Evolutionary conservation across 2,888 invertebrate species (phyloP), one percentile per base, ranked within the genome.

Genomic region (Pycnomerus fuliginosus): DNA sequence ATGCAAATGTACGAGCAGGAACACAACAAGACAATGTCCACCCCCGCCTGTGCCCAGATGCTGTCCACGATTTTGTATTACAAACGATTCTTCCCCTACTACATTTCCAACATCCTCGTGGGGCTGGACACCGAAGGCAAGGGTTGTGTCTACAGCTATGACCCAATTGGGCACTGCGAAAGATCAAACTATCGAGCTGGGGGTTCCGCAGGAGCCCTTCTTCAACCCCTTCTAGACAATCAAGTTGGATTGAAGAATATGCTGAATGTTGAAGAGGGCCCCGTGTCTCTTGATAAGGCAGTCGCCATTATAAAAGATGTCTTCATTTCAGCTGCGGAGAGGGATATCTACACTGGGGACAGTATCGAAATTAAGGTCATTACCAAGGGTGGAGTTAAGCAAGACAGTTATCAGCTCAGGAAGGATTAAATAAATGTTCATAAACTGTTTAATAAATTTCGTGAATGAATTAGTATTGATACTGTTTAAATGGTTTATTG

Each of bases 261-360:
- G 80, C 83, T 85, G 62, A 84, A 85, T 69, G 80, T 80, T 1
- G 75, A 74, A 1, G 74, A 75, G 28, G 77, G 76, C 1, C 80
- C 85, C 1, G 68, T 96, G 8, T 77, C 86, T 0, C 74, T 83
- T 61, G 94, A 94, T 39, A 85, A 85, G 61, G 97, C 97, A 0
- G 70, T 93, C 7, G 78, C 83, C 3, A 77, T 98, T 17, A 76
- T 97, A 25, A 94, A 93, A 64, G 99, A 99, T 76, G 91, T 92
- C 0, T 99, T 99, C 69, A 93, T 94, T 58, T 93, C 97, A 38
- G 98, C 98, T 2, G 92, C 97, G 1, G 99, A 99, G 70, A 82
- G 99, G 65, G 98, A 99, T 70, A 98, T 97, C 63, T 90, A 94
- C 65, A 97, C 97, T 43, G 99, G 98, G 32, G 98, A 98, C 75